Base-by-base conservation (phyloP, 64 coral and sea anemone genomes). In the Montipora capricornis region DNA sequence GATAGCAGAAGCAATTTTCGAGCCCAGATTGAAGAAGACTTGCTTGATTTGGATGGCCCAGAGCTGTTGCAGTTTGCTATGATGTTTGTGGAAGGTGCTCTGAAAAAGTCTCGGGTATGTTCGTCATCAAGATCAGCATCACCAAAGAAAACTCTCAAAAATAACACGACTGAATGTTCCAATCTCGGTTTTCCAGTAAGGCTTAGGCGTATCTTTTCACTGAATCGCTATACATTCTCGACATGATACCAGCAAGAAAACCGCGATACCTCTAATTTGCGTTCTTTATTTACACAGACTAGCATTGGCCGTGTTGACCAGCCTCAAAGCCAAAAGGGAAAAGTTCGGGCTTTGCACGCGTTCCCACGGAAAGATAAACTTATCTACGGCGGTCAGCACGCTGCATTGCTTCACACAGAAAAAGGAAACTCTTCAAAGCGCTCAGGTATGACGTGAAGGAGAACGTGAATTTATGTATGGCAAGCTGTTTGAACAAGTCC, bases 61-160 rank as follows among this genome's bases (percentile, higher is more conserved):
- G 92, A 93, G 62, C 61, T 93, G 12, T n/a, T 93, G 29, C 74
- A 69, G 52, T 73, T 93, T 78, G 92, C 92, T 4, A 87, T 93
- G 92, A 75, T 88, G 11, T 73, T 93, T 44, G 92, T 93, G 13
- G 44, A 93, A 93, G 74, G 84, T 12, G 92, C 92, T 73, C 20
- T 93, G 8, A 58, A 68, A 74, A 93, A 93, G 79, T 57, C 92
- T 88, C 85, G 88, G 84, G 92, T 93, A 17, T 44, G 51, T 47
- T 4, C 5, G 22, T 74, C 37, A 37, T 2, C 1, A 37, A 37
- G 37, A 37, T 37, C 37, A 37, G 37, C 37, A 37, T 37, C 52
- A 55, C 52, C 0, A 10, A 55, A 55, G 52, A 37, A 37, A 37
- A 37, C 37, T 37, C 37, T 37, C 37, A 37, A 37, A 37, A 37